A percentile compares a stretch with the other conserved stretches of the same genome.
These are phyloP conservation scores for Blera fallax DNA, from an alignment of 2,888 invertebrate species.

Conservation along the genomic window DNA sequence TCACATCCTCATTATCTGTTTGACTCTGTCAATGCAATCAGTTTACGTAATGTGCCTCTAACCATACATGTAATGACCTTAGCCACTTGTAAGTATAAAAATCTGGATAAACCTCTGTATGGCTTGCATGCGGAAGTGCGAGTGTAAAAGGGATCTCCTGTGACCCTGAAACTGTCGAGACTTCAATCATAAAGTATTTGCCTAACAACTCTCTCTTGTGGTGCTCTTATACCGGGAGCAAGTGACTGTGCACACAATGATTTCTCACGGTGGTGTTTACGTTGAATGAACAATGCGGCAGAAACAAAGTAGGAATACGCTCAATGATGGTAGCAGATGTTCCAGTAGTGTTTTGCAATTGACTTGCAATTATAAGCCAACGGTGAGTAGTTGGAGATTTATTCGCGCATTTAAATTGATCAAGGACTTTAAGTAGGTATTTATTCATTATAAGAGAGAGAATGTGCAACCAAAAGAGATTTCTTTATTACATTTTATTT, in stretches of 20 bases:
- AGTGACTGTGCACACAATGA: conserved; percentile 18
- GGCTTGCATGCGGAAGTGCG: conserved; percentile 24
- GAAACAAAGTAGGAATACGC: background rate
- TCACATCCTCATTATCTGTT: conserved; percentile 65
- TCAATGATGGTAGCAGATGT: conserved; percentile 26
- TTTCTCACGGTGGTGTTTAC: conserved; percentile 14
- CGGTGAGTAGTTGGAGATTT: conserved; percentile 1
- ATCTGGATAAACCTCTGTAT: background rate
- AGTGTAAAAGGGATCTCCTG: conserved; percentile 20
- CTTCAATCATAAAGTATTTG: conserved; percentile 39
- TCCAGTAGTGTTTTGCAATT: background rate
- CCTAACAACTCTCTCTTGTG: conserved; percentile 16
- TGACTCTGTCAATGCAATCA: conserved; percentile 47
- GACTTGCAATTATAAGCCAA: conserved; percentile 28
- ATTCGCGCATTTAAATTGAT: conserved; percentile 26
- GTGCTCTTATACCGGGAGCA: background rate
- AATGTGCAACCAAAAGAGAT: background rate
- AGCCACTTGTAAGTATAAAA: background rate
- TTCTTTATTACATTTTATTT: background rate
- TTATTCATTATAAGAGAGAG: background rate
- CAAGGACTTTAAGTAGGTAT: conserved; percentile 22
- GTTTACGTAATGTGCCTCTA: conserved; percentile 25
- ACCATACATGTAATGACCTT: background rate
- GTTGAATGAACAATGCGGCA: background rate
- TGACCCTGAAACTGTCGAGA: conserved; percentile 25